Evolutionary conservation across 2,797 vertebrate genomes (phyloP).

Genomic region (Heteromormyrus szaboi): DNA sequence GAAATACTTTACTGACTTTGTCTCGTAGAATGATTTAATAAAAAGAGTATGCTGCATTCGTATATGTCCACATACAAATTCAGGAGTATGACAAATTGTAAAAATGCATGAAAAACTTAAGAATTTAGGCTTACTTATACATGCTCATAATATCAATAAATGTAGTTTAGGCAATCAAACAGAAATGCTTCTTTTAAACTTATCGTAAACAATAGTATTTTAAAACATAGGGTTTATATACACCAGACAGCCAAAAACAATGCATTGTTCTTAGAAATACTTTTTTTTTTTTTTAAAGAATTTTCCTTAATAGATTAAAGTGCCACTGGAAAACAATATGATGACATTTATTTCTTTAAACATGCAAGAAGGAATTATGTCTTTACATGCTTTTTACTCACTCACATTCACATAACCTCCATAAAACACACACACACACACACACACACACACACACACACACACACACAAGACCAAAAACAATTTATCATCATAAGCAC

Average conservation of each 20-base stretch:
- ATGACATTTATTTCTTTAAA: neutral
- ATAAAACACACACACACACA: neutral
- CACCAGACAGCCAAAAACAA: neutral
- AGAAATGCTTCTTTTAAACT: neutral
- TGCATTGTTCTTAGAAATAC: too few species aligned
- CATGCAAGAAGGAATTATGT: neutral
- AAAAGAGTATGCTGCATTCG: neutral
- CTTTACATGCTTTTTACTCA: neutral
- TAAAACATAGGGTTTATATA: neutral
- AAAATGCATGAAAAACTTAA: neutral
- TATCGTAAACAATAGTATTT: neutral
- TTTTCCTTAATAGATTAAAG: neutral
- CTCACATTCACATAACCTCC: neutral
- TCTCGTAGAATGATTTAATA: neutral
- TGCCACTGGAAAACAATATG: neutral
- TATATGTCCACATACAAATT: neutral
- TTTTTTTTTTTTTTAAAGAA: neutral
- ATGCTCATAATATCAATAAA: neutral
- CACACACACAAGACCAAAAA: neutral
- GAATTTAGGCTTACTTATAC: neutral
- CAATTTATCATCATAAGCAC: neutral
- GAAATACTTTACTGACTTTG: conserved; percentile 13
- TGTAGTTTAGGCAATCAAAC: neutral
- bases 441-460: neutral
- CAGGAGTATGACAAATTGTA: neutral